phyloP scores from a whole-genome alignment of 2,888 invertebrate species.

The Bimastos eiseni region DNA sequence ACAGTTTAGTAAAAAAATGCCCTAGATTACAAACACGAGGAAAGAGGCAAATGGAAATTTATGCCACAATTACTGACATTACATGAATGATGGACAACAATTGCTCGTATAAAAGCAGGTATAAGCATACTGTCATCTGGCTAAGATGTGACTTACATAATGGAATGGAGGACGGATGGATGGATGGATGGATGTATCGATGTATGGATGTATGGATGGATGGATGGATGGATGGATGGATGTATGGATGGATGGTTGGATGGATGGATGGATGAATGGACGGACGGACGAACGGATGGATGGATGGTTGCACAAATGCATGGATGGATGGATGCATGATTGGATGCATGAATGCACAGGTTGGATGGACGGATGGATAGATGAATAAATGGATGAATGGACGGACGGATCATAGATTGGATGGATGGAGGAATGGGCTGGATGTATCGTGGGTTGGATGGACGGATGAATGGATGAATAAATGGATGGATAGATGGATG shows the following conservation, averaged over 20 bases:
- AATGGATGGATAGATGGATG: neutral
- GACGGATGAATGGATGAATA: neutral
- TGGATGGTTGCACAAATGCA: neutral
- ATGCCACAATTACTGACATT: neutral
- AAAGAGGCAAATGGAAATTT: neutral
- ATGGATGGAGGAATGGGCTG: too few species aligned
- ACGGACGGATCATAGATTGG: neutral
- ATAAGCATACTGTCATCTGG: neutral
- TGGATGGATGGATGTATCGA: neutral
- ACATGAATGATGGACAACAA: neutral
- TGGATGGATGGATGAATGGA: neutral
- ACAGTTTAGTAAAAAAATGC: neutral
- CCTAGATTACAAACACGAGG: neutral
- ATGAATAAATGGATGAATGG: neutral
- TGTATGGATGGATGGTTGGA: neutral
- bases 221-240: neutral
- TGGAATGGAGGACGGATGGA: neutral
- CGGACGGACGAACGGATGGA: too few species aligned
- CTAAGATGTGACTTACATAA: neutral
- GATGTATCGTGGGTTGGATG: neutral
- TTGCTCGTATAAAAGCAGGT: neutral
- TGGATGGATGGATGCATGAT: neutral
- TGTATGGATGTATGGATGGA: neutral
- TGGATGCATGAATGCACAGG: neutral
- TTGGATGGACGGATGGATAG: neutral